Base-by-base conservation (phyloP, 2,888 invertebrate species). In the Lithophane leautieri region DNA sequence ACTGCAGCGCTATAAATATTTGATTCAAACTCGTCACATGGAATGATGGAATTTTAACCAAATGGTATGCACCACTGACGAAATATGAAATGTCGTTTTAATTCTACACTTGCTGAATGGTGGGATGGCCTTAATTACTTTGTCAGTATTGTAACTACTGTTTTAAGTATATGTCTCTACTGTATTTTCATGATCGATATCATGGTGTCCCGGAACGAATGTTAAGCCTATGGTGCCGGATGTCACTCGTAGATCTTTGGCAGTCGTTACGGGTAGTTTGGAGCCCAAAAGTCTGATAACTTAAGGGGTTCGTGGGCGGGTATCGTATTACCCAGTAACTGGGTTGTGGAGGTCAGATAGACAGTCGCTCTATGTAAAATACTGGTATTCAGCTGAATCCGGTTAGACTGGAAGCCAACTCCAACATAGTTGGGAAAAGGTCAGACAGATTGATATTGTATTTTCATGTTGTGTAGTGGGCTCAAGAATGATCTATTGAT, bases 111-210 rank as follows among this genome's bases (percentile, higher is more conserved):
- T 34, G 40, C 14, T 60, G 25, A 19, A n/a, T 16, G 61, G 12
- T 56, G 28, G 14, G 47, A 74, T 65, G 68, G 4, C 47, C 42
- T 76, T 76, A 76, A 76, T 76, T 62, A 47, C 44, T 74, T 16
- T 52, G 22, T 40, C 47, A 73, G 34, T 52, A 70, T 19, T 11
- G 47, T n/a, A n/a, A 1, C 22, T 42, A 28, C 22, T n/a, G 54
- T 68, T 72, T 63, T n/a, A 62, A 16, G 62, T n/a, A 61, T 60
- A 6, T 44, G 16, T 44, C 22, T 42, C 9, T 58, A 28, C 19
- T 22, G 34, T 34, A 34, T 61, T 61, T 61, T 1, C 1, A 34
- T 34, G 60, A 19, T 60, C 3, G 6, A 12, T 7, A 6, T 7
- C 28, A 2, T 6, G 19, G 28, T 34, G 19, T 6, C 28, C 19